Base-by-base conservation (phyloP, 1,140 invertebrate genomes). In the Ctenoplectra terminalis region DNA sequence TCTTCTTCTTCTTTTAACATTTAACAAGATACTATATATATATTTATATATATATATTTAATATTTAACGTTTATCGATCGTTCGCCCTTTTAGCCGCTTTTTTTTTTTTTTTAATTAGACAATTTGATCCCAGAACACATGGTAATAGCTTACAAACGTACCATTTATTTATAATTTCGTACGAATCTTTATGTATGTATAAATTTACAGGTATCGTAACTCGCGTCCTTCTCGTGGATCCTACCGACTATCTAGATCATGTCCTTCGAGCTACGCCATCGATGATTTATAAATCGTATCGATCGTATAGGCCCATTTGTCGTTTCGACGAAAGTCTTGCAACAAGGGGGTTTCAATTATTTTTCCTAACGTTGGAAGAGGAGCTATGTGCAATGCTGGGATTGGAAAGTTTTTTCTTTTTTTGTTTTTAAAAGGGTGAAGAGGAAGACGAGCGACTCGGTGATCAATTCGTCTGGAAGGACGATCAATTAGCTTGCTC, bases 121-220 rank as follows among this genome's bases (percentile, higher is more conserved):
- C 87, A 90, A 88, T 90, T 93, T 92, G 91, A 91, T 92, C 91
- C 91, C 92, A 91, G 88, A 90, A 92, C 90, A 90, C 87, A 90
- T 89, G 86, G 90, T 60, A 81, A 86, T 86, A 82, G 80, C 60
- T 86, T 78, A 69, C 69, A 86, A 86, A 82, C 74, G 69, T 82
- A 86, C 67, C 72, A 69, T 58, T 60, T 85, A 77, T 85, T 75
- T 82, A 77, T 86, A 82, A 69, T 84, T 71, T 81, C 63, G 70
- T 84, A 89, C 63, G 83, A 43, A 60, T 73, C 23, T 60, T 60
- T 82, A 88, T 72, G 54, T 89, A 88, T 89, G 86, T 89, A 87
- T 87, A 87, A 87, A 88, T 88, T 84, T 87, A 88, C 82, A 87
- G 63, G 64, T 66, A 64, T 81, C 66, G 73, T 58, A 60, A 34